These are phyloP conservation scores for Melieria omissa DNA, from an alignment of 2,888 invertebrate species.

Conservation along the genomic window DNA sequence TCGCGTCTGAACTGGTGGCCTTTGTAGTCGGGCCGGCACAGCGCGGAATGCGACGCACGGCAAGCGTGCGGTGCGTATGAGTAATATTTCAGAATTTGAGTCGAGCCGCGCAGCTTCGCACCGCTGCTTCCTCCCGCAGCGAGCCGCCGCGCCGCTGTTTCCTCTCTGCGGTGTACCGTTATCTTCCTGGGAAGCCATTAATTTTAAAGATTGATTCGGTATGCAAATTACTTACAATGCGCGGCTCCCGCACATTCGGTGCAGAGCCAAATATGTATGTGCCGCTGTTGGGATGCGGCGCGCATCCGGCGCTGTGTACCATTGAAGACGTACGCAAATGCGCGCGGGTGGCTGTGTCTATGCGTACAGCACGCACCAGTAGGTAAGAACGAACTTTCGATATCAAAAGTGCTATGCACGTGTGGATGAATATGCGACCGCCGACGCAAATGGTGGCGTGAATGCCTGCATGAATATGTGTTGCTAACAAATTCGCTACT, in stretches of 20 bases:
- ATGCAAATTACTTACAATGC: constrained; percentile 60
- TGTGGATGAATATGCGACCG: too few relatives aligned
- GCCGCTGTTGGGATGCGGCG: too few relatives aligned
- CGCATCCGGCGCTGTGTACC: too few relatives aligned
- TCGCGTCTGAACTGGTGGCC: constrained; percentile 44
- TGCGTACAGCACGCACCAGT: too few relatives aligned
- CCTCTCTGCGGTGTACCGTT: constrained; percentile 55
- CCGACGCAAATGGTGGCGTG: too few relatives aligned
- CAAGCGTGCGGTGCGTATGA: constrained; percentile 51
- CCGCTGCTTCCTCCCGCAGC: not conserved
- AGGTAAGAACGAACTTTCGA: too few relatives aligned
- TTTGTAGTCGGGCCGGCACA: constrained; percentile 42
- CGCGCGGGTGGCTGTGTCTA: too few relatives aligned
- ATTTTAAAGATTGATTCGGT: constrained; percentile 65
- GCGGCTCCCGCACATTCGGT: not conserved
- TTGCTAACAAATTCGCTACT: too few relatives aligned
- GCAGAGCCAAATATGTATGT: too few relatives aligned
- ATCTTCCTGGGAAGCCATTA: constrained; percentile 64
- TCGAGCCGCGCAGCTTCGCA: constrained; percentile 1
- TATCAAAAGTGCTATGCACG: too few relatives aligned
- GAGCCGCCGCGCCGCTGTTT: constrained; percentile 24
- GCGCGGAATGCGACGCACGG: constrained; percentile 5
- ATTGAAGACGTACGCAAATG: too few relatives aligned
- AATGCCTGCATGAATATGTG: too few relatives aligned
- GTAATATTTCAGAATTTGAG: constrained; percentile 57